These are phyloP conservation scores for Enoplosus armatus DNA, from an alignment of 2,797 vertebrate species.

Conservation along the genomic window DNA sequence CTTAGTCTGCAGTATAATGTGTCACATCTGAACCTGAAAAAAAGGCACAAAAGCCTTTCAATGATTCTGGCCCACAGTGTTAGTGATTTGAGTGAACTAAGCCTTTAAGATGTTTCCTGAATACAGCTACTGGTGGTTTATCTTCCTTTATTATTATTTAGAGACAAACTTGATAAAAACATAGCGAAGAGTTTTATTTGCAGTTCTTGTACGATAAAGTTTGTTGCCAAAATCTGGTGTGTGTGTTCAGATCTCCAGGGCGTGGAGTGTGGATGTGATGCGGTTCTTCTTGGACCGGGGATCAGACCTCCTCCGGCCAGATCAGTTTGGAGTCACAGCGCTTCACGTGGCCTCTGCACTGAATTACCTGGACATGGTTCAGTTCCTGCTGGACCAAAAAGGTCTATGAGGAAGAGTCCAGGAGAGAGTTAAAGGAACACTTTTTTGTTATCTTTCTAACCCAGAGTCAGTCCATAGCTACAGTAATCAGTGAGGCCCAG, in stretches of 20 bases:
- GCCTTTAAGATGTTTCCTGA: background rate
- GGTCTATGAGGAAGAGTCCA: slow-evolving; percentile 41
- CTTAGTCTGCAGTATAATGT: too few species aligned
- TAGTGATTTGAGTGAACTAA: too few species aligned
- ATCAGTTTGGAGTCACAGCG: slow-evolving; percentile 77
- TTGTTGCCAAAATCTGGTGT: background rate
- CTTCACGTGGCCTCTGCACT: slow-evolving; percentile 81
- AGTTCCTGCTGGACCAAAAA: slow-evolving; percentile 74
- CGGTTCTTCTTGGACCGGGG: slow-evolving; percentile 81
- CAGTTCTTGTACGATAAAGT: background rate
- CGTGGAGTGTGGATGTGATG: slow-evolving; percentile 83
- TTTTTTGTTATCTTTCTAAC: background rate
- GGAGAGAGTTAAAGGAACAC: background rate
- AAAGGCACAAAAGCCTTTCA: too few species aligned
- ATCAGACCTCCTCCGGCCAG: slow-evolving; percentile 65
- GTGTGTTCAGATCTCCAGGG: slow-evolving; percentile 75
- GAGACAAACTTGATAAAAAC: too few species aligned
- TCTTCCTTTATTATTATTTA: too few species aligned
- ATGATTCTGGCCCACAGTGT: too few species aligned
- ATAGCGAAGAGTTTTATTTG: too few species aligned
- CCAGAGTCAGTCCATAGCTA: background rate
- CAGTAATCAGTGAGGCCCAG: too few species aligned
- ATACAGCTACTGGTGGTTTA: too few species aligned
- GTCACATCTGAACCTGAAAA: too few species aligned
- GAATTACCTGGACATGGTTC: slow-evolving; percentile 81